Conservation (phyloP, 2,113 vertebrate species). For the Ellobius talpinus region DNA sequence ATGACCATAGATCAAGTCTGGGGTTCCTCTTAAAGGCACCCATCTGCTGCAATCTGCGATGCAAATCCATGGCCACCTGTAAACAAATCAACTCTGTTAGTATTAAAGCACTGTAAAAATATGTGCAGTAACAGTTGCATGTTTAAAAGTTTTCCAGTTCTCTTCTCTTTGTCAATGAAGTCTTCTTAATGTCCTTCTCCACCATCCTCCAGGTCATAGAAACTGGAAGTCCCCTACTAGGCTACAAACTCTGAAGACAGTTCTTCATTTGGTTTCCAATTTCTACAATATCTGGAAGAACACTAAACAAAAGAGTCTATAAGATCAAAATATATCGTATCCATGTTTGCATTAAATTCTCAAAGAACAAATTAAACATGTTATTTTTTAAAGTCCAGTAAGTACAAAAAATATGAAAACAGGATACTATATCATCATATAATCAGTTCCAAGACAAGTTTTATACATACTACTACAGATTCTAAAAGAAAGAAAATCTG, state of each 20-base stretch:
- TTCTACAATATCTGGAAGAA: background rate
- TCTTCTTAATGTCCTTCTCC: background rate
- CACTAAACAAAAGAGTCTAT: slow-evolving; percentile 30
- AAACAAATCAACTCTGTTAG: slow-evolving; percentile 56
- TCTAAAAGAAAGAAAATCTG: slow-evolving; percentile 19
- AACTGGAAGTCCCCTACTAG: background rate
- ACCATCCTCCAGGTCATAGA: background rate
- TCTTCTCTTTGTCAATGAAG: background rate
- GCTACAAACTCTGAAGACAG: background rate
- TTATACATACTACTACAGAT: slow-evolving; percentile 3
- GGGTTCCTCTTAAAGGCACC: background rate
- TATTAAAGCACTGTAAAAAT: background rate
- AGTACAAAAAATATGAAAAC: slow-evolving; percentile 33
- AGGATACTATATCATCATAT: background rate
- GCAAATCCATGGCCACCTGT: slow-evolving; percentile 25
- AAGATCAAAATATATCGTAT: background rate
- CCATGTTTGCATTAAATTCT: background rate
- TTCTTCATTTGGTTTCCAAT: slow-evolving; percentile 30
- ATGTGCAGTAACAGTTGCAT: background rate
- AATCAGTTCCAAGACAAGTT: slow-evolving; percentile 39
- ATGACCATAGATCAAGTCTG: background rate
- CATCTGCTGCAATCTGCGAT: background rate
- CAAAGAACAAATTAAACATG: background rate
- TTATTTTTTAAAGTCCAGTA: background rate
- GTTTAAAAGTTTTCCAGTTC: background rate